These are phyloP conservation scores for Coelopa frigida DNA, from an alignment of 1,140 invertebrate genomes.

Conservation along the genomic window DNA sequence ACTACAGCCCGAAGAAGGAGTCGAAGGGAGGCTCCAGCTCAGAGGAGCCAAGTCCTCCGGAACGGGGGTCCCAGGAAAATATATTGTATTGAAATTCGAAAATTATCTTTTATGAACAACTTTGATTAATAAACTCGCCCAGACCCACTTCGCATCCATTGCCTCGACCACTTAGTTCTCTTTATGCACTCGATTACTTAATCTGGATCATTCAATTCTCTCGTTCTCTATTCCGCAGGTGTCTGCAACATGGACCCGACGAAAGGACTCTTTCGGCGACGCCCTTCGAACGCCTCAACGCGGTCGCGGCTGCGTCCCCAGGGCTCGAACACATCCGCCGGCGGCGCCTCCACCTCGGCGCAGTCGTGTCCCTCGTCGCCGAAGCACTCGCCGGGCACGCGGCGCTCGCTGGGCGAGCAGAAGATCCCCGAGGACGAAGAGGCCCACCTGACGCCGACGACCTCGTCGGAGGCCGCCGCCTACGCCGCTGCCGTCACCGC, in stretches of 20 bases:
- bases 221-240: constrained; percentile 23
- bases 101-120: too few relatives aligned
- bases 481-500: constrained; percentile 12
- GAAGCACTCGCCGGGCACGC: constrained; percentile 25
- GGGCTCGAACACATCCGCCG: constrained; percentile 16
- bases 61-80: too few relatives aligned
- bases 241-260: constrained; percentile 45
- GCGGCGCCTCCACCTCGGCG: background rate
- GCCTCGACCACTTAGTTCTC: too few relatives aligned
- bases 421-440: constrained; percentile 39
- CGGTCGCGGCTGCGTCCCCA: constrained; percentile 32
- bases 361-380: constrained; percentile 42
- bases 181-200: too few relatives aligned
- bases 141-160: too few relatives aligned
- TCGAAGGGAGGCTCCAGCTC: too few relatives aligned
- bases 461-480: constrained; percentile 17
- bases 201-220: too few relatives aligned
- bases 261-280: constrained; percentile 50
- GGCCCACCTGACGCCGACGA: constrained; percentile 19
- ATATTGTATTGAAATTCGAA: too few relatives aligned
- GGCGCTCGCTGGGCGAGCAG: constrained; percentile 32
- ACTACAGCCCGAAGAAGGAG: too few relatives aligned
- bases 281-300: constrained; percentile 34
- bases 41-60: too few relatives aligned
- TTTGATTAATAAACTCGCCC: too few relatives aligned